Percentiles rank a stretch among this genome's conserved stretches.
phyloP scores from a whole-genome alignment of 2,888 invertebrate species.

The Macrostomum cliftonense region DNA sequence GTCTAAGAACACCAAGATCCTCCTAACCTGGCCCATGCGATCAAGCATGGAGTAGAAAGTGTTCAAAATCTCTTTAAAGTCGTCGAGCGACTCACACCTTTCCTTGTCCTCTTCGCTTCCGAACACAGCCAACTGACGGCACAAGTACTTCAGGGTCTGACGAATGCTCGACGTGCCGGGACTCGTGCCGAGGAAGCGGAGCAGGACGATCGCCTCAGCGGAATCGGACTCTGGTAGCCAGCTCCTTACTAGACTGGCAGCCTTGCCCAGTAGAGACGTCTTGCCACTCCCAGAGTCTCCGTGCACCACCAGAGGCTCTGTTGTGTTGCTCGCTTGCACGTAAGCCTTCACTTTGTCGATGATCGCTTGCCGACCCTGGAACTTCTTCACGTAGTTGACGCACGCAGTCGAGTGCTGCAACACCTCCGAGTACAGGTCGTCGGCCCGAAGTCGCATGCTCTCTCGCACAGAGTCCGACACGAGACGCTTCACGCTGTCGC shows the following conservation, averaged over 20 bases:
- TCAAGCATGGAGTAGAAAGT: neutral
- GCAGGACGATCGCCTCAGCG: conserved; percentile 11
- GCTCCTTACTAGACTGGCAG: conserved; percentile 12
- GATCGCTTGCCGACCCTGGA: conserved; percentile 13
- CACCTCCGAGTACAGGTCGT: conserved; percentile 14
- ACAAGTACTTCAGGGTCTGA: conserved; percentile 15
- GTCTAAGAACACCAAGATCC: conserved; percentile 18
- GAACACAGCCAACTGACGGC: conserved; percentile 15
- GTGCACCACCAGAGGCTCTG: conserved; percentile 14
- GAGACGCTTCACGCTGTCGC: conserved; percentile 10
- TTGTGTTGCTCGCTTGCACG: neutral
- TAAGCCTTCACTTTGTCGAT: neutral
- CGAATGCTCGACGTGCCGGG: conserved; percentile 17
- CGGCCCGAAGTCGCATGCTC: conserved; percentile 8
- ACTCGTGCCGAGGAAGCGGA: conserved; percentile 18
- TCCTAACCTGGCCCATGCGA: conserved; percentile 2
- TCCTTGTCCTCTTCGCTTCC: neutral
- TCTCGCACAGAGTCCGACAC: conserved; percentile 13
- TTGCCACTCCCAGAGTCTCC: conserved; percentile 18
- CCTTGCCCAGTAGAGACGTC: conserved; percentile 18
- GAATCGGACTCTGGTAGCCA: conserved; percentile 12
- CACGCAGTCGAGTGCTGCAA: conserved; percentile 16
- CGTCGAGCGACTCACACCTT: neutral
- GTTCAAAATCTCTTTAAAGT: neutral
- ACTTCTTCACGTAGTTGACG: conserved; percentile 11